phyloP scores from a whole-genome alignment of 2,888 invertebrate species.

The Drosophila demipolita region DNA sequence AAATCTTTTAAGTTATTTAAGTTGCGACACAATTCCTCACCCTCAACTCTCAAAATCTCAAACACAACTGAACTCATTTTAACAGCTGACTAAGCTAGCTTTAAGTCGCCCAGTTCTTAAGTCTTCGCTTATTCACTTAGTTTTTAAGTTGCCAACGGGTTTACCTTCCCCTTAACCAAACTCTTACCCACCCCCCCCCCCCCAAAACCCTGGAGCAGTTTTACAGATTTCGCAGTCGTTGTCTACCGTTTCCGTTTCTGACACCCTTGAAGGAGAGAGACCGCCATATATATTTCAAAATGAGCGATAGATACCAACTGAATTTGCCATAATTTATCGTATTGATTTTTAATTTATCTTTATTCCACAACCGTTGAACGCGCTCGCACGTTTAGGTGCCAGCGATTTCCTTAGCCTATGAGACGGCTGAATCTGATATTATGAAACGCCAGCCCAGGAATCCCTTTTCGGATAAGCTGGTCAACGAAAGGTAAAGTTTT shows the following conservation, averaged over 20 bases:
- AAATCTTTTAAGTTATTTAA: slow-evolving; percentile 27
- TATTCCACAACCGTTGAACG: slow-evolving; percentile 45
- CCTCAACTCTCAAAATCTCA: slow-evolving; percentile 16
- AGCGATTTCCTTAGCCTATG: slow-evolving; percentile 99
- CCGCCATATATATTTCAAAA: slow-evolving; percentile 8
- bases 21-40: slow-evolving; percentile 27
- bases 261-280: slow-evolving; percentile 1
- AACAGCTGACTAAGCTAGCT: slow-evolving; percentile 43
- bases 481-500: slow-evolving; percentile 96
- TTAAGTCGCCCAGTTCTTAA: slow-evolving; percentile 37
- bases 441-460: slow-evolving; percentile 99
- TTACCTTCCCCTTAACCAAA: neutral
- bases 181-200: neutral
- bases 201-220: neutral
- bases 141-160: slow-evolving; percentile 35
- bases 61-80: slow-evolving; percentile 34
- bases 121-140: slow-evolving; percentile 22
- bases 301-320: slow-evolving; percentile 8
- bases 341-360: slow-evolving; percentile 72
- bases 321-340: slow-evolving; percentile 68
- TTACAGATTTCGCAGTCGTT: slow-evolving; percentile 28
- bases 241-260: slow-evolving; percentile 14
- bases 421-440: slow-evolving; percentile 99
- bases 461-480: slow-evolving; percentile 98
- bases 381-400: slow-evolving; percentile 90